Conservation (phyloP, 2,113 vertebrate genomes). For the Struthio camelus region DNA sequence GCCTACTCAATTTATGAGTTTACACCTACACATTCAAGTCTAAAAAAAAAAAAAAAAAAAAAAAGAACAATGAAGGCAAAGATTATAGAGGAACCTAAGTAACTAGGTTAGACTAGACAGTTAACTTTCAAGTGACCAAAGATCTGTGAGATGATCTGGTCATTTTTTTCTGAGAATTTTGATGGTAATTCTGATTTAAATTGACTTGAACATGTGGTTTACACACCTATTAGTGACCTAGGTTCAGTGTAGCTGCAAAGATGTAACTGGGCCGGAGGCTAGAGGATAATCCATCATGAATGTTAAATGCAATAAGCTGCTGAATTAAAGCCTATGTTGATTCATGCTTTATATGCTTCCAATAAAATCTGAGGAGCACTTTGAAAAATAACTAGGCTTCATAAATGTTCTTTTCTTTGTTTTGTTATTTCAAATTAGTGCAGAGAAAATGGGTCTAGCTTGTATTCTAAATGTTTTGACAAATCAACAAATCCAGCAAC, state of each 20-base stretch:
- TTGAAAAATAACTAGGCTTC: background rate
- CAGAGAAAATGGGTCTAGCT: background rate
- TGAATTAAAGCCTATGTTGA: background rate
- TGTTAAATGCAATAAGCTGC: background rate
- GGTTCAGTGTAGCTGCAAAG: background rate
- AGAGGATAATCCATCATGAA: background rate
- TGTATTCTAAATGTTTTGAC: background rate
- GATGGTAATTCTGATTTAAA: background rate
- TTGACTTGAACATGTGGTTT: background rate
- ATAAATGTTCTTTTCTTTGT: background rate
- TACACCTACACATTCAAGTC: background rate
- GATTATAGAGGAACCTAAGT: background rate
- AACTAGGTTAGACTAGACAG: background rate
- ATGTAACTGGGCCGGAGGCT: background rate
- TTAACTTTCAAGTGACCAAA: background rate
- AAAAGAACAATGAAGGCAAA: background rate
- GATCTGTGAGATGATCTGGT: background rate
- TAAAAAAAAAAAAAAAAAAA: background rate
- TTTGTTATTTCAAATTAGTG: background rate
- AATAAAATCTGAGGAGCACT: background rate
- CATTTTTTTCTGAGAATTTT: background rate
- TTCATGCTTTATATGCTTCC: background rate
- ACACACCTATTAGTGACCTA: background rate
- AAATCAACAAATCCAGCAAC: background rate
- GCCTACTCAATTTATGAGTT: background rate